Base-by-base conservation (phyloP, 2,113 vertebrate species). In the Oxyruncus cristatus region DNA sequence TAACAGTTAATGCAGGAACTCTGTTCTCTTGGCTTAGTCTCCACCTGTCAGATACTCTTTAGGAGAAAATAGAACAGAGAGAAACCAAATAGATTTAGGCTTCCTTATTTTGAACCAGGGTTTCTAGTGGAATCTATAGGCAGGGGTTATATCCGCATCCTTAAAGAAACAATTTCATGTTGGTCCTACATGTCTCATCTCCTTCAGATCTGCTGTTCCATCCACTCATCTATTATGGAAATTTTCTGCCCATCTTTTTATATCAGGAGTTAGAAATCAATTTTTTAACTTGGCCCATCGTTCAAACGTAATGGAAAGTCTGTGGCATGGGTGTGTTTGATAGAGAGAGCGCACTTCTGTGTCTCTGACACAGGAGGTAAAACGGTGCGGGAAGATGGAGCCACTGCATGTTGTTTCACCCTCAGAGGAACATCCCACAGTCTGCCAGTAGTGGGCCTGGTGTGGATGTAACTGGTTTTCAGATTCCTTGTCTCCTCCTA, bases 31-130 rank as follows among this genome's bases (percentile, higher is more conserved):
- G 83, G 52, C 50, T 72, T 75, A 35, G 72, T 75, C 72, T 93
- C 55, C 19, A 76, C 65, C 79, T 93, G 93, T 93, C 90, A 95
- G 61, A 41, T 89, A 68, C 47, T 92, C 61, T 88, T 88, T 61
- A 84, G 76, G 11, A 93, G 32, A 86, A 83, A 92, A 87, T 35
- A 77, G 28, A 90, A 20, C 33, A 67, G 32, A 11, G n/a, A 89
- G n/a, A 92, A 90, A 71, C 32, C 52, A 83, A 89, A 77, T 21
- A 81, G 18, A 52, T 71, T 70, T n/a, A 68, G 41, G 20, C 52
- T 92, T 90, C 47, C 16, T 65, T 75, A 28, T 72, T 75, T 44
- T 81, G 41, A 75, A 44, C 14, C 15, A 32, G 30, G 2, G 6
- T 77, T 92, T 86, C 20, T 22, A 50, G 14, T 24, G 15, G 73